These are phyloP conservation scores for Actinemys pallida DNA, from an alignment of 2,113 vertebrate species.

Conservation along the genomic window DNA sequence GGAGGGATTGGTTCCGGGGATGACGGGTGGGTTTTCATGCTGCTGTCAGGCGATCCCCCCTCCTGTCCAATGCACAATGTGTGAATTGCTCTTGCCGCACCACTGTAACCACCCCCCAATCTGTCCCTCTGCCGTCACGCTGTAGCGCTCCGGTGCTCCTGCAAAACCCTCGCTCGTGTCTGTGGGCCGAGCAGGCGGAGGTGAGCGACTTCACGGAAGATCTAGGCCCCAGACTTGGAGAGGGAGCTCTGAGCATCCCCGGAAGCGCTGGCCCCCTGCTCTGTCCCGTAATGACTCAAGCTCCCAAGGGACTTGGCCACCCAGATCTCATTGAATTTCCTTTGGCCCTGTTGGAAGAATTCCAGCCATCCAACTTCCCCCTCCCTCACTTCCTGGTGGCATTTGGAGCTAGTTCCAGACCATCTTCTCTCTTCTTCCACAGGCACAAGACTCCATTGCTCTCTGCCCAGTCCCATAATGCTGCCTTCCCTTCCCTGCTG, in stretches of 20 bases:
- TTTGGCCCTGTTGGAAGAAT: not conserved
- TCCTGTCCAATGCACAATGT: no score
- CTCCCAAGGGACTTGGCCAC: not conserved
- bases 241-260: not conserved
- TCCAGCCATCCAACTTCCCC: not conserved
- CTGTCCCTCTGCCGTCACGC: no score
- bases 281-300: not conserved
- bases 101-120: not conserved
- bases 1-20: not conserved
- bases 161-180: not conserved
- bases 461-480: not conserved
- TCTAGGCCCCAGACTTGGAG: not conserved
- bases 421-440: not conserved
- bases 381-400: rapidly evolving
- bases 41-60: no score
- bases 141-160: not conserved
- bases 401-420: not conserved
- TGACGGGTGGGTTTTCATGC: not conserved
- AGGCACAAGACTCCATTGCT: not conserved
- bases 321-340: not conserved
- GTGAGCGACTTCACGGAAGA: not conserved
- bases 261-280: not conserved
- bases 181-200: not conserved
- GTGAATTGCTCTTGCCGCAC: not conserved
- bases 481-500: not conserved